Conservation (phyloP, 2,113 vertebrate genomes). For the Xyrauchen texanus region DNA sequence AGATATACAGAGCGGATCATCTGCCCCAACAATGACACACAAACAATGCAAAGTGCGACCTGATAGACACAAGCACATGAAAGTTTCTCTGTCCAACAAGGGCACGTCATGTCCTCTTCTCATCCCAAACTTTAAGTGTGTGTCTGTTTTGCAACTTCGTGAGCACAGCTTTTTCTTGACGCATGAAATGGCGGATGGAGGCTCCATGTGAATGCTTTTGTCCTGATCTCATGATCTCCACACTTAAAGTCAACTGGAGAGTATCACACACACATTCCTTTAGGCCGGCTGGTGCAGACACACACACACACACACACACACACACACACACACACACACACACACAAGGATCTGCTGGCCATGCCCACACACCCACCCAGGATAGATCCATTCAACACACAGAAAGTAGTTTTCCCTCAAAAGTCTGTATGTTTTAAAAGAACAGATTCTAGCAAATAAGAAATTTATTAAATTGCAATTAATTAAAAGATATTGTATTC, state of each 20-base stretch:
- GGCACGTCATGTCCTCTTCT: neutral
- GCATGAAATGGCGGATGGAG: constrained; percentile 38
- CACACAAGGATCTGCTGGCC: neutral
- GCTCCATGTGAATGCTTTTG: neutral
- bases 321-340: constrained; percentile 2
- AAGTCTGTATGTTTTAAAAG: neutral
- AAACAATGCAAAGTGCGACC: constrained; percentile 19
- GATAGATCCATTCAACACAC: too few species aligned
- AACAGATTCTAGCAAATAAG: too few species aligned
- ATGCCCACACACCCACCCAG: too few species aligned
- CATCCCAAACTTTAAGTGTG: constrained; percentile 18
- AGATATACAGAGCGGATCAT: constrained; percentile 11
- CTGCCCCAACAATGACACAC: constrained; percentile 1
- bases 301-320: constrained; percentile 25
- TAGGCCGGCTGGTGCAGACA: constrained; percentile 19
- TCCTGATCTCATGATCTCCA: constrained; percentile 1
- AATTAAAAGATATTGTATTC: too few species aligned
- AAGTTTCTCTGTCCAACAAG: constrained; percentile 1
- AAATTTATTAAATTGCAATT: too few species aligned
- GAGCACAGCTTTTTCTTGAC: constrained; percentile 41
- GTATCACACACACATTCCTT: constrained; percentile 26
- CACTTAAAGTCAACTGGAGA: constrained; percentile 8
- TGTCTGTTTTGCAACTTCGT: constrained; percentile 24
- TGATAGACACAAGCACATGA: constrained; percentile 8
- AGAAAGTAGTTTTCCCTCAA: too few species aligned